phyloP scores from a whole-genome alignment of 35 echinoderm and acorn worm species.

The Stichopus chloronotus region DNA sequence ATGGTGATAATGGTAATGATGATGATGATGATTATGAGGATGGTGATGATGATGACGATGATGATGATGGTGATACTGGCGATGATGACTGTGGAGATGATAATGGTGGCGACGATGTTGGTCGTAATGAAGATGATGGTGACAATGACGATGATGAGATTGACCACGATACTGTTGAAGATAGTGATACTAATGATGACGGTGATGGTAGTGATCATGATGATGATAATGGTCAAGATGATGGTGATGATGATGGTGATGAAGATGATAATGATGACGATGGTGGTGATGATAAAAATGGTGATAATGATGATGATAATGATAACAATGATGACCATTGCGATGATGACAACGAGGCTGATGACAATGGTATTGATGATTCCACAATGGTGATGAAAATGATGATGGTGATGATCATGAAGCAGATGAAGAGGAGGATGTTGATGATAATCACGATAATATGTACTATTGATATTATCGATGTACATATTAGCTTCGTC shows the following conservation, averaged over 20 bases:
- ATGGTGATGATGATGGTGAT: not conserved
- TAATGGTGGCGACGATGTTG: not conserved
- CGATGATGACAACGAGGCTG: too few relatives aligned
- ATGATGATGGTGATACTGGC: not conserved
- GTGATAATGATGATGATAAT: not conserved
- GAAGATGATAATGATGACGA: not conserved
- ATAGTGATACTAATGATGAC: not conserved
- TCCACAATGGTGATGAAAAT: too few relatives aligned
- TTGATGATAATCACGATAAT: too few relatives aligned
- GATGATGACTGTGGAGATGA: not conserved
- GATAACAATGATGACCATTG: not conserved
- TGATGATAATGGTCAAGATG: not conserved
- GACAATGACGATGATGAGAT: not conserved
- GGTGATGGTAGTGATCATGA: not conserved
- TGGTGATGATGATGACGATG: not conserved
- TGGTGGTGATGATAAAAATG: not conserved
- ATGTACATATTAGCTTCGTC: too few relatives aligned
- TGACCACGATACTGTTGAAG: not conserved
- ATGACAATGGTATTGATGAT: too few relatives aligned
- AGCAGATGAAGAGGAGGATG: too few relatives aligned
- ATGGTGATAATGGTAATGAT: not conserved
- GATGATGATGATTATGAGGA: constrained; percentile 2
- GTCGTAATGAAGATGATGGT: not conserved
- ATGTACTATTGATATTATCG: too few relatives aligned
- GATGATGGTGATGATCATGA: too few relatives aligned